phyloP scores from a whole-genome alignment of 2,888 invertebrate genomes.

The Amiota communis region DNA sequence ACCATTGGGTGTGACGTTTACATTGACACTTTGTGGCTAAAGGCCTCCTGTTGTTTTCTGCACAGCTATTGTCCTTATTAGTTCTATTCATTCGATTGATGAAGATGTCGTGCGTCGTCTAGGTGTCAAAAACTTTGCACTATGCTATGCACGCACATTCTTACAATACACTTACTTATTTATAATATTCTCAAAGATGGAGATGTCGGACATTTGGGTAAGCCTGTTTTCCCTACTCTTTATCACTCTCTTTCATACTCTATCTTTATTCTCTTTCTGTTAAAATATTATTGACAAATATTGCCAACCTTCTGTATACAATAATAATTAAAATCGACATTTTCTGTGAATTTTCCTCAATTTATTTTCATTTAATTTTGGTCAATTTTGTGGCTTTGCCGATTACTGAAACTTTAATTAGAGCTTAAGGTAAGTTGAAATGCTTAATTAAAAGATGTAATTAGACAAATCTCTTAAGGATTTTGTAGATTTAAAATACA shows the following conservation, averaged over 20 bases:
- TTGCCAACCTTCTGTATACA: conserved; percentile 40
- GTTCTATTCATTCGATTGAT: background rate
- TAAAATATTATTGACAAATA: conserved; percentile 22
- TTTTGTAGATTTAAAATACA: background rate
- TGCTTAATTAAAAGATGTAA: conserved; percentile 28
- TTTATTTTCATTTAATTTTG: conserved; percentile 42
- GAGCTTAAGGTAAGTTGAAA: conserved; percentile 31
- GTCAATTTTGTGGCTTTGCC: conserved; percentile 28
- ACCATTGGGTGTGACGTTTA: conserved; percentile 37
- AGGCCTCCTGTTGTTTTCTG: too few relatives aligned
- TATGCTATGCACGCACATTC: conserved; percentile 12
- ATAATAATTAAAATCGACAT: conserved; percentile 64
- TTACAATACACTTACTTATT: background rate
- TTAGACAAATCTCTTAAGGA: background rate
- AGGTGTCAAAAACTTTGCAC: conserved; percentile 54
- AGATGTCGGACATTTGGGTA: conserved; percentile 2
- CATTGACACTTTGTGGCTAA: background rate
- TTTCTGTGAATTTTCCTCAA: conserved; percentile 39
- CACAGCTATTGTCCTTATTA: too few relatives aligned
- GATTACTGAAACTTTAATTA: conserved; percentile 63
- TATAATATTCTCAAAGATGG: too few relatives aligned
- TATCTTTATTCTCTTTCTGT: conserved; percentile 17
- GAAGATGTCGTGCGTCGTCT: conserved; percentile 49
- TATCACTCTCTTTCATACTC: conserved; percentile 17
- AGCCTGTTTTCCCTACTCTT: background rate